These are phyloP conservation scores for Ovis canadensis DNA, from an alignment of 2,113 vertebrate species.

Conservation along the genomic window DNA sequence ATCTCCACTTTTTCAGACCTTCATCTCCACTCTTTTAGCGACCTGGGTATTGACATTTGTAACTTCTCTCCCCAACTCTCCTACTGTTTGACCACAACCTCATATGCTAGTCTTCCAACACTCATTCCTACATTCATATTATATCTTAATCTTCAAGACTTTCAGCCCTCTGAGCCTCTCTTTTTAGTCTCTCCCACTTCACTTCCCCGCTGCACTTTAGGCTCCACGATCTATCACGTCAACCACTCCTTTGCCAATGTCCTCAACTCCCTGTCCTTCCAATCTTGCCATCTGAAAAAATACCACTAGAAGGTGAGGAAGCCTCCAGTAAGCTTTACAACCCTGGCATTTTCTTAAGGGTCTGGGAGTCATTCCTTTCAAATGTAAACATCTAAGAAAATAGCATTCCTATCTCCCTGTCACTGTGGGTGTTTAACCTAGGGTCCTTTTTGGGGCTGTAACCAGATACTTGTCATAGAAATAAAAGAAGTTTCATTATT, in stretches of 20 bases:
- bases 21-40: not conserved
- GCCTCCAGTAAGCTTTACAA: not conserved
- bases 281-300: not conserved
- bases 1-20: not conserved
- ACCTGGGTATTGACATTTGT: not conserved
- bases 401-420: not conserved
- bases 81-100: not conserved
- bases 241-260: not conserved
- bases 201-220: not conserved
- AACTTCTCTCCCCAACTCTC: not conserved
- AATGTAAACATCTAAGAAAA: slow-evolving; percentile 29
- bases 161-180: not conserved
- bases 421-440: not conserved
- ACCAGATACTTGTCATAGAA: not conserved
- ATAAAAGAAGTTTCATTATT: not conserved
- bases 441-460: not conserved
- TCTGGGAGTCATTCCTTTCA: not conserved
- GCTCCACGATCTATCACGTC: not conserved
- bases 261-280: not conserved
- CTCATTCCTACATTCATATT: not conserved
- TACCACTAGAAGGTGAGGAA: not conserved
- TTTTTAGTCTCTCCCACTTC: not conserved
- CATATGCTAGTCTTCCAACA: not conserved
- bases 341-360: not conserved
- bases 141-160: not conserved